Base-by-base conservation (phyloP, 1,140 invertebrate genomes). In the Platyscapa corneri region DNA sequence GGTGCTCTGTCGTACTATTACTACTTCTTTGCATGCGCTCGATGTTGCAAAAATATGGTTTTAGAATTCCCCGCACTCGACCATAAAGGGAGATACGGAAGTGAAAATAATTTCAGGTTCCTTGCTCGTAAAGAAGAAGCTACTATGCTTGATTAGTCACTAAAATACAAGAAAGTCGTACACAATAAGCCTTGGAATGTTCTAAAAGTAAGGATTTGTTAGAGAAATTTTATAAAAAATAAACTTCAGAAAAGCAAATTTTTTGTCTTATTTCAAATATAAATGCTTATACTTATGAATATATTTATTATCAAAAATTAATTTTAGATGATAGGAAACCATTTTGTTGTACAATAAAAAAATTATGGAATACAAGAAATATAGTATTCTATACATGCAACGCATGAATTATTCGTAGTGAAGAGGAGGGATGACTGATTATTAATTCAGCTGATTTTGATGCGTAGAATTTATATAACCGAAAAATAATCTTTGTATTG, bases 101-200 rank as follows among this genome's bases (percentile, higher is more conserved):
- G 42, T 3, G 46, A 67, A 23, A 56, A 74, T 60, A 82, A 82
- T 75, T 64, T 32, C 49, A 8, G 49, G 30, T 56, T 18, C 20
- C 46, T 30, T 10, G 39, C 46, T 37, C 8, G 80, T 27, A 30
- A 46, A 65, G 46, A 42, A 32, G 46, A 74, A 82, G 34, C 53
- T 82, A 74, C 67, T 37, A 49, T 32, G 49, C 70, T 70, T 49
- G 81, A 82, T 82, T 74, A 82, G 81, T 76, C 72, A 53, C 82
- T 46, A 53, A 37, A 53, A n/a, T 64, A 76, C 70, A 39, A 56
- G 49, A 82, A 30, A 37, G 16, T 20, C 46, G 65, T 74, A 37
- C 49, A 34, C 67, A 34, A 75, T 83, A 76, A 83, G 82, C 53
- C 10, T 46, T 27, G 64, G 30, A 30, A 49, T 20, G 20, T n/a